A percentile compares a stretch with the other conserved stretches of the same genome.
Evolutionary conservation across 2,797 vertebrate species (phyloP).

Genomic region (Tenualosa ilisha): DNA sequence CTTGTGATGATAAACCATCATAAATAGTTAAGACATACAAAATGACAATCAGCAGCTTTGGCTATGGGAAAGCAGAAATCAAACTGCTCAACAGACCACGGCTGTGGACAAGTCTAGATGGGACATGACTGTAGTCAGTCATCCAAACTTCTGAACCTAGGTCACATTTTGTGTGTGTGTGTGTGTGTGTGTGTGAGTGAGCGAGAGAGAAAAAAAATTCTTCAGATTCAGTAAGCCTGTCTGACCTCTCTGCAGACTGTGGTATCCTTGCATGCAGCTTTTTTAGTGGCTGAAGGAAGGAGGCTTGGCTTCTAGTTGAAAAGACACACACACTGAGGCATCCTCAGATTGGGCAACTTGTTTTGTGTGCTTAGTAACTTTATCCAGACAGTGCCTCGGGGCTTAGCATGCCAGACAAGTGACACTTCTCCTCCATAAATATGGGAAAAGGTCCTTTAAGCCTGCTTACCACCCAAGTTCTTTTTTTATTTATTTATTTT

Average conservation of each 20-base stretch:
- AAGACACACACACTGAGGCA: background rate
- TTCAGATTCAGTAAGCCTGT: background rate
- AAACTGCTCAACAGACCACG: background rate
- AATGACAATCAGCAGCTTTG: background rate
- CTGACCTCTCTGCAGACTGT: background rate
- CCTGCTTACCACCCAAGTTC: background rate
- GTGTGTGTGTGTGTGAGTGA: background rate
- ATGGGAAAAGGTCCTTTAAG: background rate
- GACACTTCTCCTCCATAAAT: background rate
- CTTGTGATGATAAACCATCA: background rate
- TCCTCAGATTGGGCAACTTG: background rate
- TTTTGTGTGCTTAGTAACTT: background rate
- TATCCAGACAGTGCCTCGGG: background rate
- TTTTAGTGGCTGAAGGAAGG: slow-evolving; percentile 12
- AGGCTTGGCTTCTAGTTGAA: background rate
- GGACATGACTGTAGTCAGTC: background rate
- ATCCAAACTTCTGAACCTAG: background rate
- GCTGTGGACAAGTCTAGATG: background rate
- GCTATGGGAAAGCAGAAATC: background rate
- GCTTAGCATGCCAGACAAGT: background rate
- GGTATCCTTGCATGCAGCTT: background rate
- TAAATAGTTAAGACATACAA: background rate
- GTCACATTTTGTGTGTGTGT: background rate
- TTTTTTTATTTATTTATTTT: no score
- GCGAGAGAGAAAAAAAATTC: background rate